Base-by-base conservation (phyloP, 2,113 vertebrate genomes). In the Lophius piscatorius region DNA sequence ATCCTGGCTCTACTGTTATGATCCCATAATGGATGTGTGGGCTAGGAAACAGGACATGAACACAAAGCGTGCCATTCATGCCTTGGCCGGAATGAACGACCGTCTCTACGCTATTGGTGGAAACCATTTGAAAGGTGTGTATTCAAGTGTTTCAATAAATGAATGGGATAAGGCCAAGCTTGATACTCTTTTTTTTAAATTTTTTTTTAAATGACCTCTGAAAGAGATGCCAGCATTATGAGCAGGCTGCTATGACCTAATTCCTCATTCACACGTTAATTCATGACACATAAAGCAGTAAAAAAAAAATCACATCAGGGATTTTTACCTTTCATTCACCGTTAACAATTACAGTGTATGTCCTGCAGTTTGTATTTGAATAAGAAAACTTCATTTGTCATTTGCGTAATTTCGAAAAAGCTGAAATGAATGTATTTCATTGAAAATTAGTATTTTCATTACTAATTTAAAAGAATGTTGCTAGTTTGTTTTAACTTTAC, bases 31-130 rank as follows among this genome's bases (percentile, higher is more conserved):
- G 96, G 97, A 99, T n/a, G 95, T 98, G 78, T 99, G 97, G 97
- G 95, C 96, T 76, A 88, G 96, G 65, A 98, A 98, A 86, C 96
- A 98, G 87, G 97, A 99, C 81, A 99, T 99, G 97, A 99, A 98
- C 94, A 99, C 97, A 75, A 99, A 99, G 83, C 90, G 97, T 0
- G 97, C 97, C 14, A 99, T 99, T 90, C 97, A 99, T 67, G 91
- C 94, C 62, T 90, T 99, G 81, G 96, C 97, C 62, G 96, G 95
- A 72, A 97, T 98, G 95, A 98, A 95, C 66, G 97, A 98, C 70
- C 95, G 97, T 69, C 93, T 99, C 45, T 99, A 99, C 51, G 95
- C 97, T 47, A 99, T 99, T 76, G 97, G 97, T 81, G 97, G 97
- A 87, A 99, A 99, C 90, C 97, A 99, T 91, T 88, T 99, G 91